Evolutionary conservation across 2,888 invertebrate species (phyloP), one percentile per base, ranked within the genome.

Genomic region (Dysmachus trigonus): DNA sequence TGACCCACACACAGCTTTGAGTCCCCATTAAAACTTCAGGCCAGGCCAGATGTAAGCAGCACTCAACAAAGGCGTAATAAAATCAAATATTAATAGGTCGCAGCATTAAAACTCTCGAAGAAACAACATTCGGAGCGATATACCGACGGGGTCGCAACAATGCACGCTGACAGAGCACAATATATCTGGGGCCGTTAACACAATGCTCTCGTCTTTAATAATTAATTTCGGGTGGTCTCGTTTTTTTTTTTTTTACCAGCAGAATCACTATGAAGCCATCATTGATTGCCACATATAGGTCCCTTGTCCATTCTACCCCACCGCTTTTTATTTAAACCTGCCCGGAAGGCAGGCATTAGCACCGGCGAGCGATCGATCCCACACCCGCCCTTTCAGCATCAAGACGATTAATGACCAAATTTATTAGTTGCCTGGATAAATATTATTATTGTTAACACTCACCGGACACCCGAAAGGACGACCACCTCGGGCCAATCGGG

Each of bases 381-480:
- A 2, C 27, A 2, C 15, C 41, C 33, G 13, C 41, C 79, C 38
- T 51, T 79, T 79, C 31, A 79, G 27, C 31, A 27, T 31, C 51
- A 27, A 27, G 22, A 81, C 81, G 18, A 81, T 81, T 62, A 81
- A 81, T 62, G 81, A 18, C 10, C 8, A 81, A 81, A 81, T 81
- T 81, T 81, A 81, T 81, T 53, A 81, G 81, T 81, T 81, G 22
- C 7, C n/a, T 81, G 62, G 13, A 81, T 81, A 81, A 81, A 81
- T 81, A 81, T 53, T 81, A 81, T 81, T 81, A 81, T 81, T 81
- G 62, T 81, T 33, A 81, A 47, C 81, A 81, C 62, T 62, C n/a
- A 22, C 31, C 27, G 31, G 53, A 53, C 31, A 8, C n/a, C 31
- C 35, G 15, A 13, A n/a, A 62, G 10, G 31, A 15, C 73, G 38